These are phyloP conservation scores for Alaudala cheleensis DNA, from an alignment of 2,113 vertebrate species.

Conservation along the genomic window DNA sequence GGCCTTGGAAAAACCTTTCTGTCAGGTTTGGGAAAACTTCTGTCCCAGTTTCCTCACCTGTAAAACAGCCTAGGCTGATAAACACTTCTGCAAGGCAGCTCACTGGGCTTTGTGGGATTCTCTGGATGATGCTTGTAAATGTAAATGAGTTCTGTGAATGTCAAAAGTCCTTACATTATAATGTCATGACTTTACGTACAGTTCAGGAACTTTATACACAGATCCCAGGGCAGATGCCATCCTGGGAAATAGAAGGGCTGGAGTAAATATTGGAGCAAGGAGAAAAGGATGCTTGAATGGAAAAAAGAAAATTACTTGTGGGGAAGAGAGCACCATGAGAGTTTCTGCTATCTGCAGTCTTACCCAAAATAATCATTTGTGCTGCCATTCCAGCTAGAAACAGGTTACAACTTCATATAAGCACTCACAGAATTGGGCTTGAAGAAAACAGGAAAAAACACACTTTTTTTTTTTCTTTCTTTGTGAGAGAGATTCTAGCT, in stretches of 20 bases:
- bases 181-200: not conserved
- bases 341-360: slow-evolving; percentile 5
- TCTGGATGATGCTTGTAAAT: not conserved
- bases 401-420: not conserved
- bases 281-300: not conserved
- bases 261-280: not conserved
- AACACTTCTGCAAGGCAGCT: not conserved
- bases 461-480: not conserved
- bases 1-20: not conserved
- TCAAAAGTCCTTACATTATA: not conserved
- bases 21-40: not conserved
- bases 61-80: not conserved
- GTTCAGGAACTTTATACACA: not conserved
- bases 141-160: not conserved
- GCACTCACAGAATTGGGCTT: not conserved
- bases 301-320: slow-evolving; percentile 3
- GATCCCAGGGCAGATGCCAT: not conserved
- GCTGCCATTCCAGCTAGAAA: not conserved
- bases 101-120: not conserved
- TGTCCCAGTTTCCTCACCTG: not conserved
- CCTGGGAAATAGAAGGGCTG: not conserved
- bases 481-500: not conserved
- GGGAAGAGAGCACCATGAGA: not conserved
- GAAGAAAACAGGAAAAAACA: not conserved
- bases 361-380: slow-evolving; percentile 21